Conservation (phyloP, 2,888 invertebrate species). For the Lepidocyrtinus sp. region DNA sequence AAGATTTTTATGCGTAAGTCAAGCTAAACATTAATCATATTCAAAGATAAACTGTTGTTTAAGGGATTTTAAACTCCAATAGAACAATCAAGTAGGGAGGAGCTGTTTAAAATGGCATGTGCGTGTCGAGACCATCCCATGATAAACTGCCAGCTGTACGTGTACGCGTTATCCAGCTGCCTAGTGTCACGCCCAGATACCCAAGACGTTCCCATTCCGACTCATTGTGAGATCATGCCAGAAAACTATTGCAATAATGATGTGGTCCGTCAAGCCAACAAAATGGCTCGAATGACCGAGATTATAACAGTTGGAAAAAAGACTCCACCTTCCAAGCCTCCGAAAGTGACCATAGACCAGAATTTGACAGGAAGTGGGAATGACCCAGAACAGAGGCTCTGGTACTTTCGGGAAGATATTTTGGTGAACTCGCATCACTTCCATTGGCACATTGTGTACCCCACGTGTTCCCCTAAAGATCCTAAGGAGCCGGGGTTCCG, state of each 20-base stretch:
- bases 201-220: conserved; percentile 80
- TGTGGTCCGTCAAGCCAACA: conserved; percentile 51
- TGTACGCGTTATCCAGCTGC: conserved; percentile 84
- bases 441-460: conserved; percentile 94
- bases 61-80: neutral
- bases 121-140: conserved; percentile 61
- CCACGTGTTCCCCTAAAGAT: conserved; percentile 71
- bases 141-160: conserved; percentile 74
- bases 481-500: conserved; percentile 79
- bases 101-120: conserved; percentile 56
- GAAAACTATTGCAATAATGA: conserved; percentile 78
- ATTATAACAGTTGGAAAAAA: conserved; percentile 14
- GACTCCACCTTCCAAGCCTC: neutral
- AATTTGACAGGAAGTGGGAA: conserved; percentile 81
- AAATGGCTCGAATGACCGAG: conserved; percentile 51
- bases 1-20: conserved; percentile 60
- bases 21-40: neutral
- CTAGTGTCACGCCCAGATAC: conserved; percentile 83
- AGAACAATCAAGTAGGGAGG: conserved; percentile 12
- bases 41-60: neutral
- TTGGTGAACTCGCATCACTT: conserved; percentile 85
- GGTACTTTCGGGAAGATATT: conserved; percentile 91
- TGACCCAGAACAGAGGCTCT: conserved; percentile 83
- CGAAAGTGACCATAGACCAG: conserved; percentile 71
- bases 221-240: conserved; percentile 85